phyloP scores from a whole-genome alignment of 2,113 vertebrate species.

The Rhynchomys soricoides region DNA sequence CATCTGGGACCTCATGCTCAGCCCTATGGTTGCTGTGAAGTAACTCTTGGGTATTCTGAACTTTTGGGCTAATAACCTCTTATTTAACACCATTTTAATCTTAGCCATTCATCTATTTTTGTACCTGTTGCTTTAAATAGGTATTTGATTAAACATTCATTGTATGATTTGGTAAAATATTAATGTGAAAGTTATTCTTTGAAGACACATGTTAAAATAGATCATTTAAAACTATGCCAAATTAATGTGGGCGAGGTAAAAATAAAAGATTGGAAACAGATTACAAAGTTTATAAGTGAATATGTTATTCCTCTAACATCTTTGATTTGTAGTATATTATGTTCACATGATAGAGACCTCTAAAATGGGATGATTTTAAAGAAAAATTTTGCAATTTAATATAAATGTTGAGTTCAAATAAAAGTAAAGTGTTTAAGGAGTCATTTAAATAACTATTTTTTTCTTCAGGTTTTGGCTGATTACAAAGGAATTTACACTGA shows the following conservation, averaged over 20 bases:
- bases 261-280: slow-evolving; percentile 10
- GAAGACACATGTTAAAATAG: background rate
- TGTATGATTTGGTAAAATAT: background rate
- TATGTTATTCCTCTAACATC: background rate
- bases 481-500: background rate
- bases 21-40: no score
- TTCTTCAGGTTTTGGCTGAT: background rate
- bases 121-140: background rate
- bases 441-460: background rate
- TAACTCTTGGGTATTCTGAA: no score
- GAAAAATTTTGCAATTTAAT: background rate
- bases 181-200: background rate
- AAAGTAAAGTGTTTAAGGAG: background rate
- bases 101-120: background rate
- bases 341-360: background rate
- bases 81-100: background rate
- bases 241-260: background rate
- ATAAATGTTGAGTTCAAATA: background rate
- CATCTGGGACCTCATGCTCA: no score
- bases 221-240: background rate
- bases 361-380: background rate
- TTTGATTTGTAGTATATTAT: background rate
- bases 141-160: background rate
- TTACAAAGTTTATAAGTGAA: background rate
- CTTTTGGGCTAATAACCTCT: no score